phyloP scores from a whole-genome alignment of 1,140 invertebrate species.

The Procambarus virginalis region DNA sequence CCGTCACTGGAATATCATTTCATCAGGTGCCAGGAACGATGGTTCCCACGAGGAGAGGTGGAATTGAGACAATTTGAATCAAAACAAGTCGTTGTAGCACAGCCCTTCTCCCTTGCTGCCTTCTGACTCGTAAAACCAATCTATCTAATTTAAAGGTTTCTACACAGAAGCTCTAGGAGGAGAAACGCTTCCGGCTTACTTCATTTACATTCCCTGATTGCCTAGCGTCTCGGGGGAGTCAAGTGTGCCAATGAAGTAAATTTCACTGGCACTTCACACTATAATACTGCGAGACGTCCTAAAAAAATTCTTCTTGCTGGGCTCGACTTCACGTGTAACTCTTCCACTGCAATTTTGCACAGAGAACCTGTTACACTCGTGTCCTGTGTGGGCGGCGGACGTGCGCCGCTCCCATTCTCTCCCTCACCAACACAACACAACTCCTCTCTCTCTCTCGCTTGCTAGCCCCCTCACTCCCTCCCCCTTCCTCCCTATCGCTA shows the following conservation, averaged over 20 bases:
- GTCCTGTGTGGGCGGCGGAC: too few relatives aligned
- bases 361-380: too few relatives aligned
- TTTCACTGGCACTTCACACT: constrained; percentile 4
- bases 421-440: not conserved
- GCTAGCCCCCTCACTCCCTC: too few relatives aligned
- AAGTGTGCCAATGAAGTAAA: constrained; percentile 12
- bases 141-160: constrained; percentile 27
- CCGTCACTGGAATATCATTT: too few relatives aligned
- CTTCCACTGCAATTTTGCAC: too few relatives aligned
- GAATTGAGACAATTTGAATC: too few relatives aligned
- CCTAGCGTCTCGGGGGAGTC: constrained; percentile 24
- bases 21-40: too few relatives aligned
- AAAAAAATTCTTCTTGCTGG: not conserved
- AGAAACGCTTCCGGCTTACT: constrained; percentile 38
- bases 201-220: constrained; percentile 56
- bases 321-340: too few relatives aligned
- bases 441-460: not conserved
- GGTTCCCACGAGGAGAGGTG: too few relatives aligned
- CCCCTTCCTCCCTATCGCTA: too few relatives aligned
- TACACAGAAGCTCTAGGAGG: not conserved
- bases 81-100: too few relatives aligned
- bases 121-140: constrained; percentile 17
- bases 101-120: not conserved
- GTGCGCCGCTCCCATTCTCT: not conserved
- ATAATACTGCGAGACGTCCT: not conserved